Conservation (phyloP, 2,888 invertebrate genomes). For the Camptogramma bilineatum region DNA sequence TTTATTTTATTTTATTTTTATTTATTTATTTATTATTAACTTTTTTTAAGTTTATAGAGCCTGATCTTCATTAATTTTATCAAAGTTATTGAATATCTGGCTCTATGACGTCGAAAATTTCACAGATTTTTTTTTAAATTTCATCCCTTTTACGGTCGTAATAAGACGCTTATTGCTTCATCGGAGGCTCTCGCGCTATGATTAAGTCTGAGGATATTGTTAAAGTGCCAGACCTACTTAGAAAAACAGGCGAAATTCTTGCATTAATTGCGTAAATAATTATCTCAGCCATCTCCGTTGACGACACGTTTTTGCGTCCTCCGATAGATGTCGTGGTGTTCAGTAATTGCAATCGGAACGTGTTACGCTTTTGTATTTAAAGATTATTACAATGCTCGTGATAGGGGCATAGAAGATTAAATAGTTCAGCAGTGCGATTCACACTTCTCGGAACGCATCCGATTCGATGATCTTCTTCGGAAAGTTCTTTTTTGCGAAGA, state of each 20-base stretch:
- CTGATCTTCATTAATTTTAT: too few species aligned
- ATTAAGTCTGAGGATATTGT: constrained; percentile 62
- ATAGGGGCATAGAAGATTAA: constrained; percentile 8
- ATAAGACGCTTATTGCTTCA: not conserved
- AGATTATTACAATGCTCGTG: constrained; percentile 28
- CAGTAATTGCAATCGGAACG: constrained; percentile 35
- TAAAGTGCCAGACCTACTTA: constrained; percentile 60
- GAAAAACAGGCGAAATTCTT: constrained; percentile 56
- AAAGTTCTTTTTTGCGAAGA: too few species aligned
- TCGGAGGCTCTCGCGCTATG: not conserved
- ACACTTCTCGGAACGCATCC: too few species aligned
- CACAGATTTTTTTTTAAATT: too few species aligned
- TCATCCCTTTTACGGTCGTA: not conserved
- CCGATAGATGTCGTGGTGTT: constrained; percentile 38
- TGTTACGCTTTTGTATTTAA: constrained; percentile 28
- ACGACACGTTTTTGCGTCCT: constrained; percentile 58
- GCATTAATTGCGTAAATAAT: constrained; percentile 69
- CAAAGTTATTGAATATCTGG: too few species aligned
- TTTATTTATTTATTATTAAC: too few species aligned
- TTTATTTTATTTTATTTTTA: too few species aligned
- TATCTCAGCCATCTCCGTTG: constrained; percentile 54
- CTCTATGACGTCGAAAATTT: too few species aligned
- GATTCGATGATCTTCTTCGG: too few species aligned
- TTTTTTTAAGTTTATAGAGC: too few species aligned
- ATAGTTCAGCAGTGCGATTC: constrained; percentile 7